Conservation (phyloP, 2,888 invertebrate genomes). For the Quadriops clusia region DNA sequence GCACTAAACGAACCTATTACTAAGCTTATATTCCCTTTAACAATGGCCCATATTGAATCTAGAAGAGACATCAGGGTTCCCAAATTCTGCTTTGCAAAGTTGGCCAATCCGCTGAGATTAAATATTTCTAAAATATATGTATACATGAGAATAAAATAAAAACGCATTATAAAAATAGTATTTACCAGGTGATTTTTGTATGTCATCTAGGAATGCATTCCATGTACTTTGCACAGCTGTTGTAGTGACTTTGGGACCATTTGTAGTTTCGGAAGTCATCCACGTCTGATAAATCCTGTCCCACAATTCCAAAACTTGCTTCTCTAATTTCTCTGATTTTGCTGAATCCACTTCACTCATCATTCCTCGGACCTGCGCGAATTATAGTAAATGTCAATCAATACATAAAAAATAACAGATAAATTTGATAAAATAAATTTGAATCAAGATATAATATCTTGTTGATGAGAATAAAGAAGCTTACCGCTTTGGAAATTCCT, state of each 20-base stretch:
- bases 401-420: no score
- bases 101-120: constrained; percentile 59
- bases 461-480: constrained; percentile 19
- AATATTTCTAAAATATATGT: constrained; percentile 47
- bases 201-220: constrained; percentile 57
- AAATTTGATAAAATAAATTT: no score
- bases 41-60: constrained; percentile 76
- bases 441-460: neutral
- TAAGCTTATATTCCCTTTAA: constrained; percentile 86
- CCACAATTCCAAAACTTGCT: constrained; percentile 85
- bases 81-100: constrained; percentile 81
- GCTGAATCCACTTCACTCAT: constrained; percentile 68
- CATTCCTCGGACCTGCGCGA: constrained; percentile 63
- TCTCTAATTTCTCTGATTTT: constrained; percentile 72
- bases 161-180: constrained; percentile 4
- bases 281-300: constrained; percentile 88
- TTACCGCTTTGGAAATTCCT: constrained; percentile 77
- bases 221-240: constrained; percentile 61
- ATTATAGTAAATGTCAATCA: constrained; percentile 3
- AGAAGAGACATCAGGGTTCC: constrained; percentile 78
- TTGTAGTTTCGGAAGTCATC: constrained; percentile 46
- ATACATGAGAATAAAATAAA: constrained; percentile 26
- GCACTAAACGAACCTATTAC: constrained; percentile 75
- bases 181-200: constrained; percentile 64
- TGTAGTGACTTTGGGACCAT: constrained; percentile 63